A percentile compares a stretch with the other conserved stretches of the same genome.
Evolutionary conservation across 1,140 invertebrate species (phyloP).

Genomic region (Bombus picipes): DNA sequence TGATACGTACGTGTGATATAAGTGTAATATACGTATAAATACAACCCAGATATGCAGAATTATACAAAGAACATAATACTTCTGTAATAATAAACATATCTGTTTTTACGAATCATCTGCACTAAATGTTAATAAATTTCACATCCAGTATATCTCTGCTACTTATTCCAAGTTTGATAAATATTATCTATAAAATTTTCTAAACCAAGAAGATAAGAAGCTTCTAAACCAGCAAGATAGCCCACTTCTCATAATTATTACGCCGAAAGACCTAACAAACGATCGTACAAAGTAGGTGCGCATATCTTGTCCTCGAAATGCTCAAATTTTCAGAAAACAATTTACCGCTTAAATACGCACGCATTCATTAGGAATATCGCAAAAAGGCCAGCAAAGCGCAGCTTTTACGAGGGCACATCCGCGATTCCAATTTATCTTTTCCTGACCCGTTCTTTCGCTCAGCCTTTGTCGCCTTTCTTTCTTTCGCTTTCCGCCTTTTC

Average conservation of each 20-base stretch:
- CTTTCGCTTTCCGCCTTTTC: slow-evolving; percentile 37
- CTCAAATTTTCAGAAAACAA: slow-evolving; percentile 31
- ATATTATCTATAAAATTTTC: neutral
- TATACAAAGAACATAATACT: neutral
- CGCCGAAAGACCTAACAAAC: neutral
- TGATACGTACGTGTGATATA: neutral
- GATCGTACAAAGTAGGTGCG: neutral
- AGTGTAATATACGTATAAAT: neutral
- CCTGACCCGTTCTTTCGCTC: slow-evolving; percentile 45
- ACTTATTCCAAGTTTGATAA: neutral
- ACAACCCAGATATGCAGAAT: neutral
- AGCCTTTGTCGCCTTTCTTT: slow-evolving; percentile 64
- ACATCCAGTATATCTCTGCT: neutral
- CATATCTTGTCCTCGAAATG: neutral
- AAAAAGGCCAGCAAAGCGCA: slow-evolving; percentile 9
- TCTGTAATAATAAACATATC: neutral
- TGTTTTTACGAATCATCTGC: neutral
- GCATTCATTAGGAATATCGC: slow-evolving; percentile 37
- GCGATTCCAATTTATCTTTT: slow-evolving; percentile 66
- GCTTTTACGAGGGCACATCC: slow-evolving; percentile 48
- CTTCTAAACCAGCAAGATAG: no score
- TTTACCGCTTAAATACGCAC: slow-evolving; percentile 42
- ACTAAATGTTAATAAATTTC: neutral
- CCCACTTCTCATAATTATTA: neutral
- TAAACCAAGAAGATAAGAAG: no score